These are phyloP conservation scores for Tenthredo amoena DNA, from an alignment of 2,888 invertebrate species.

Conservation along the genomic window DNA sequence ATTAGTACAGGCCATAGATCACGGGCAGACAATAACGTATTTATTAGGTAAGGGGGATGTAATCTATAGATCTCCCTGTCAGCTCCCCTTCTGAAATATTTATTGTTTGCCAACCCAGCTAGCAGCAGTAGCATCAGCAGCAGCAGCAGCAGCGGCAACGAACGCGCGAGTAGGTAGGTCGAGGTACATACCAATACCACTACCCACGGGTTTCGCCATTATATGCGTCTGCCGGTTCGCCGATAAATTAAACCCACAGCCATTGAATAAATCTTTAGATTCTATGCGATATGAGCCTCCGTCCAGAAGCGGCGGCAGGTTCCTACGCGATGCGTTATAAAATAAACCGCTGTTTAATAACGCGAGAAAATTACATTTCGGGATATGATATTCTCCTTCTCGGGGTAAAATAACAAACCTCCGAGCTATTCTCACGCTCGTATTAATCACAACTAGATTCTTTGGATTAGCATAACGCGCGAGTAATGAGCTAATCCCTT, in stretches of 20 bases:
- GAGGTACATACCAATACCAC: not conserved
- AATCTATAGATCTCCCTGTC: conserved; percentile 68
- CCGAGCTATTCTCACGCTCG: conserved; percentile 55
- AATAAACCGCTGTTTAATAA: no score
- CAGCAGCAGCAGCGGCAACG: not conserved
- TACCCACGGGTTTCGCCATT: conserved; percentile 31
- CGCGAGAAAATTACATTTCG: not conserved
- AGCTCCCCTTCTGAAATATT: conserved; percentile 71
- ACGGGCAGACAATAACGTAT: conserved; percentile 69
- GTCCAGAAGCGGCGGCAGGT: conserved; percentile 12
- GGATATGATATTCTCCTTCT: not conserved
- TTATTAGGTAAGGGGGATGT: conserved; percentile 68
- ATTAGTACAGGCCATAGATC: conserved; percentile 60
- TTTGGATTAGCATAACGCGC: conserved; percentile 68
- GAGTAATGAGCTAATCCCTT: conserved; percentile 70
- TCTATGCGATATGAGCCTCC: conserved; percentile 43
- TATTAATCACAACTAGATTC: conserved; percentile 56
- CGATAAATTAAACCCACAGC: conserved; percentile 47
- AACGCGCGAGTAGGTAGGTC: not conserved
- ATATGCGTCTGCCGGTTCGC: conserved; percentile 21
- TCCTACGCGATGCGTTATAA: no score
- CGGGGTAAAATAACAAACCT: no score
- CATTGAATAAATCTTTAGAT: conserved; percentile 47
- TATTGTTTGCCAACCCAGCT: conserved; percentile 62
- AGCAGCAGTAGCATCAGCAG: conserved; percentile 42